phyloP scores from a whole-genome alignment of 2,113 vertebrate species.

The Megaceryle torquata region DNA sequence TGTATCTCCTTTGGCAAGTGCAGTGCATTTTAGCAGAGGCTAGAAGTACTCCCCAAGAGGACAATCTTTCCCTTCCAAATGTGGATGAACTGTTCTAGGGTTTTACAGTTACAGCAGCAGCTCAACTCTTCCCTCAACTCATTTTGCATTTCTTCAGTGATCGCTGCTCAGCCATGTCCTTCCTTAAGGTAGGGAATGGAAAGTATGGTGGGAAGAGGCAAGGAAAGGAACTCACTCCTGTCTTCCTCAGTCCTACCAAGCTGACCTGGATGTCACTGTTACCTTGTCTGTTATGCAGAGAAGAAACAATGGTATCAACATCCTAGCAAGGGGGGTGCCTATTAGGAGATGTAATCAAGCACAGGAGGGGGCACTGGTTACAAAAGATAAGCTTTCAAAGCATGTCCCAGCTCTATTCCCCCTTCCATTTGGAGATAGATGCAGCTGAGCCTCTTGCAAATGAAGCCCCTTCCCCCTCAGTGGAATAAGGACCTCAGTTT shows the following conservation, averaged over 20 bases:
- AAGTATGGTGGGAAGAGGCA: not conserved
- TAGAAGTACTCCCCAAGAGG: not conserved
- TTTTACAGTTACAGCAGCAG: slow-evolving; percentile 2
- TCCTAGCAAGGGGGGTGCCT: not conserved
- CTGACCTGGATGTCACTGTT: not conserved
- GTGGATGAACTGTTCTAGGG: not conserved
- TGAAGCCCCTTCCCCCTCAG: not conserved
- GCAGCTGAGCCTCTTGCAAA: not conserved
- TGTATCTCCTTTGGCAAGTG: not conserved
- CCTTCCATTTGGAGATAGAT: not conserved
- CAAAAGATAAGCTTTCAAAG: slow-evolving; percentile 27
- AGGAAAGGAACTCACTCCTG: not conserved
- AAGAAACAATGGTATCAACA: not conserved
- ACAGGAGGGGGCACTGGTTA: not conserved
- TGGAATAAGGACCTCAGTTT: not conserved
- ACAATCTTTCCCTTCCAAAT: not conserved
- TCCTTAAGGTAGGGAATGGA: not conserved
- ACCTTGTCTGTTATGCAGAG: not conserved
- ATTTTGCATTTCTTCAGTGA: not conserved
- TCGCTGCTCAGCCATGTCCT: not conserved
- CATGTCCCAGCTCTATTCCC: not conserved
- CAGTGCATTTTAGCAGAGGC: not conserved
- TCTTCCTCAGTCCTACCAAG: rapidly evolving
- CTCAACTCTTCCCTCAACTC: not conserved
- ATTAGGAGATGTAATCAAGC: not conserved